These are phyloP conservation scores for Notoglanidium macrostoma DNA, from an alignment of 2,797 vertebrate species.

Conservation along the genomic window DNA sequence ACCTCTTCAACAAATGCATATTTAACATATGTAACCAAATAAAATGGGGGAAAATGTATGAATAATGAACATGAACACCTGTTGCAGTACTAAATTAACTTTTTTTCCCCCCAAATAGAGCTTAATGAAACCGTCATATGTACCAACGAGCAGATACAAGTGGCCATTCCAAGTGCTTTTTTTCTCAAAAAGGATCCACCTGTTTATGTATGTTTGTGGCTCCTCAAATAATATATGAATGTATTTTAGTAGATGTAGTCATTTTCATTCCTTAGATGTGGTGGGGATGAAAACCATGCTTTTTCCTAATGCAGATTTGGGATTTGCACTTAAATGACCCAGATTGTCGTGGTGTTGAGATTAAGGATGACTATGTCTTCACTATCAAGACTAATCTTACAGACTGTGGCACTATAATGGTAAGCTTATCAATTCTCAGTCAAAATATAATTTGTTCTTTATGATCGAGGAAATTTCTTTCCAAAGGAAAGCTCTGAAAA, in stretches of 20 bases:
- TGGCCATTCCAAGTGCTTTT: slow-evolving; percentile 74
- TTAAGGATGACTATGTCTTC: slow-evolving; percentile 72
- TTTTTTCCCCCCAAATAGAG: slow-evolving; percentile 58
- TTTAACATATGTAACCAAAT: neutral
- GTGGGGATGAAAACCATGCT: neutral
- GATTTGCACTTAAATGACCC: slow-evolving; percentile 78
- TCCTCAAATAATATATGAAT: neutral
- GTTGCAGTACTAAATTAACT: neutral
- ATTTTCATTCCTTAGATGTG: neutral
- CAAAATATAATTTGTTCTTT: neutral
- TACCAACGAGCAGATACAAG: slow-evolving; percentile 78
- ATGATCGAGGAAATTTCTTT: neutral
- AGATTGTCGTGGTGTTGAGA: slow-evolving; percentile 69
- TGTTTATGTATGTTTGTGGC: slow-evolving; percentile 69
- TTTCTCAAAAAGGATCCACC: slow-evolving; percentile 78
- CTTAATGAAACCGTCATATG: slow-evolving; percentile 80
- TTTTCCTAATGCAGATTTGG: slow-evolving; percentile 66
- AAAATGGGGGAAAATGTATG: neutral
- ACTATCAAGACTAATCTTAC: slow-evolving; percentile 77
- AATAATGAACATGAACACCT: neutral
- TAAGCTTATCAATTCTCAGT: slow-evolving; percentile 52
- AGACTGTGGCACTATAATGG: slow-evolving; percentile 71
- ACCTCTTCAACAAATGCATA: neutral
- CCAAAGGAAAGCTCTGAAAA: neutral
- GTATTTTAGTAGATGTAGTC: neutral